Percentiles rank a stretch among this genome's conserved stretches.
These are phyloP conservation scores for Acestrorhynchus altus DNA, from an alignment of 2,797 vertebrate genomes.

Conservation along the genomic window DNA sequence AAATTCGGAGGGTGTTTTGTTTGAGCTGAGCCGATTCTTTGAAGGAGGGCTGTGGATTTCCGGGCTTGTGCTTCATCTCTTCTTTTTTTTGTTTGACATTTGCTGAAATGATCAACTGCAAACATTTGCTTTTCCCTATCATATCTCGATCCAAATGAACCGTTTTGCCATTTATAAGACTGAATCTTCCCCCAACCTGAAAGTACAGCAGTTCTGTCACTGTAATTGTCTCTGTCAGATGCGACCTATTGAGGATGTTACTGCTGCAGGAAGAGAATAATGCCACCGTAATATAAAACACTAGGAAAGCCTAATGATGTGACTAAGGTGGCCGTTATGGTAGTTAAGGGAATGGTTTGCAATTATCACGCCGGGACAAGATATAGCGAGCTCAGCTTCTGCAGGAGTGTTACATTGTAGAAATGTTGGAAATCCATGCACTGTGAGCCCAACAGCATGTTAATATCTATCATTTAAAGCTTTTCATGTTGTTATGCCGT, in stretches of 20 bases:
- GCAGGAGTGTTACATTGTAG: conserved; percentile 25
- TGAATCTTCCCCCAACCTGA: conserved; percentile 6
- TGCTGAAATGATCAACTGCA: background rate
- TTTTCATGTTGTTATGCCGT: conserved; percentile 7
- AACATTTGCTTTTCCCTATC: background rate
- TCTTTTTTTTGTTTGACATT: conserved; percentile 1
- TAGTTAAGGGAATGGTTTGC: conserved; percentile 29
- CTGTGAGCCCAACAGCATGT: conserved; percentile 22
- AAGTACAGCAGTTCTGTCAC: background rate
- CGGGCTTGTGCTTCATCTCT: background rate
- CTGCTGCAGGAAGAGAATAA: conserved; percentile 38
- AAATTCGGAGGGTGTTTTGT: background rate
- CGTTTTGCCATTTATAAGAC: background rate
- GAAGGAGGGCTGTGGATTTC: background rate
- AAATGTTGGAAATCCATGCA: conserved; percentile 33
- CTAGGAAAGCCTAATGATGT: conserved; percentile 38
- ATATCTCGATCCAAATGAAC: conserved; percentile 14
- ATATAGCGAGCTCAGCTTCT: conserved; percentile 14
- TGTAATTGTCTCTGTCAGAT: conserved; percentile 20
- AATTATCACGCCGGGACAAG: conserved; percentile 31
- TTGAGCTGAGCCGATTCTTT: background rate
- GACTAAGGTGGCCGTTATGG: conserved; percentile 30
- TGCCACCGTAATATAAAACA: conserved; percentile 40
- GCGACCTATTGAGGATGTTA: conserved; percentile 26
- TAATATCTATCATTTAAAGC: conserved; percentile 34